Conservation (phyloP, 1,140 invertebrate species). For the Magallana angulata region DNA sequence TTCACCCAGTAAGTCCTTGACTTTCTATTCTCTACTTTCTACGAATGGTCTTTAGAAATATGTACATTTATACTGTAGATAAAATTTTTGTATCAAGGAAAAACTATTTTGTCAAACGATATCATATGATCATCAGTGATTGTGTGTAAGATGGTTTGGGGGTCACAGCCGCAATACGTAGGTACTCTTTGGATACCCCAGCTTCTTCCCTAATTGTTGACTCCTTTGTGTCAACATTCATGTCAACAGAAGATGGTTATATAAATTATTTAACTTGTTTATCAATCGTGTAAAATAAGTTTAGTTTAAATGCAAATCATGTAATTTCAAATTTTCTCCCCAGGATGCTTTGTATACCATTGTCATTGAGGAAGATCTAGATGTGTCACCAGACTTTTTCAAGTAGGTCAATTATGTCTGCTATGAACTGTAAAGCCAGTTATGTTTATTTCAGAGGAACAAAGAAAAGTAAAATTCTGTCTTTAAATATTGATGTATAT, state of each 20-base stretch:
- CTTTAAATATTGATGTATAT: too few relatives aligned
- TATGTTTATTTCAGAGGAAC: too few relatives aligned
- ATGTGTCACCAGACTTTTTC: slow-evolving; percentile 85
- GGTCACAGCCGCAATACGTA: too few relatives aligned
- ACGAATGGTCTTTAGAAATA: not conserved
- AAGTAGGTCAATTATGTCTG: slow-evolving; percentile 77
- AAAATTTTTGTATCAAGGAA: not conserved
- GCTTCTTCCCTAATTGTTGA: too few relatives aligned
- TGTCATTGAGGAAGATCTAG: slow-evolving; percentile 85
- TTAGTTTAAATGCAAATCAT: not conserved
- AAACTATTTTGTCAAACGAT: not conserved
- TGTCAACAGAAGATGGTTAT: not conserved
- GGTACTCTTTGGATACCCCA: too few relatives aligned
- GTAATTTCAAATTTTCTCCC: slow-evolving; percentile 42
- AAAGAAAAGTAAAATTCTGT: too few relatives aligned
- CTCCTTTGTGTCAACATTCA: too few relatives aligned
- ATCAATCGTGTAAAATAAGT: not conserved
- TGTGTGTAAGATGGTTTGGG: too few relatives aligned
- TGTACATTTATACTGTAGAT: not conserved
- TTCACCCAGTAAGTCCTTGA: slow-evolving; percentile 81
- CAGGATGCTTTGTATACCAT: slow-evolving; percentile 83
- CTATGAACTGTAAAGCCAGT: too few relatives aligned
- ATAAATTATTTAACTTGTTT: too few relatives aligned
- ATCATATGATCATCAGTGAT: too few relatives aligned
- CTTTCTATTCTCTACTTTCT: not conserved